phyloP scores from a whole-genome alignment of 2,888 invertebrate species.

The Caenorhabditis doughertyi region DNA sequence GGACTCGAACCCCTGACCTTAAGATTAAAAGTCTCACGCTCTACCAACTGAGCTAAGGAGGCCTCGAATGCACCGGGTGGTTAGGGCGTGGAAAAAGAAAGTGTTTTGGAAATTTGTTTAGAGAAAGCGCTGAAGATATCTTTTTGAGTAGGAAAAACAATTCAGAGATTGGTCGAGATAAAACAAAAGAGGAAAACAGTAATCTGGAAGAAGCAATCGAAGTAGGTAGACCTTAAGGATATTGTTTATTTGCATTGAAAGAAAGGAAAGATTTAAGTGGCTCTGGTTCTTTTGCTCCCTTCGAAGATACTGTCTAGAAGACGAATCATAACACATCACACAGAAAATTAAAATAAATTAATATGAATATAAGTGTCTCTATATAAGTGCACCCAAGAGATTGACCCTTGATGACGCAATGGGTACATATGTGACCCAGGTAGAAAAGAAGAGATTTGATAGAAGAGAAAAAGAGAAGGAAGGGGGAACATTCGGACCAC shows the following conservation, averaged over 20 bases:
- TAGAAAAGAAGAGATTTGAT: conserved; percentile 4
- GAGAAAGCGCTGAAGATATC: too few species aligned
- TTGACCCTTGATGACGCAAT: conserved; percentile 31
- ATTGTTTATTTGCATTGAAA: conserved; percentile 48
- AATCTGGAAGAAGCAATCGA: conserved; percentile 2
- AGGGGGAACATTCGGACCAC: conserved; percentile 1
- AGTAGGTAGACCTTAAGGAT: conserved; percentile 14
- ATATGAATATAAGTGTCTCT: conserved; percentile 3
- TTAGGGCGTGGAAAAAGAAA: too few species aligned
- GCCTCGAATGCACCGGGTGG: too few species aligned
- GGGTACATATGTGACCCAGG: conserved; percentile 1
- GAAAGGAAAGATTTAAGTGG: too few species aligned
- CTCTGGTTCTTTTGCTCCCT: conserved; percentile 20
- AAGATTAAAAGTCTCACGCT: conserved; percentile 78
- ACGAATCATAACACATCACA: background rate
- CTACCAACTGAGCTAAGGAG: conserved; percentile 78
- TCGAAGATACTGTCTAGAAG: background rate
- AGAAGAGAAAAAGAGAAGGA: background rate
- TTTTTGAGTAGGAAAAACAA: too few species aligned
- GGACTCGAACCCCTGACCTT: conserved; percentile 75
- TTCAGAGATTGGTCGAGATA: too few species aligned
- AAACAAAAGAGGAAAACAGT: conserved; percentile 11
- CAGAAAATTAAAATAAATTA: conserved; percentile 26
- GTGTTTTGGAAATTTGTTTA: too few species aligned
- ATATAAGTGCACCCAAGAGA: background rate